Evolutionary conservation across 2,113 vertebrate species (phyloP), one percentile per base, ranked within the genome.

Genomic region (Excalfactoria chinensis): DNA sequence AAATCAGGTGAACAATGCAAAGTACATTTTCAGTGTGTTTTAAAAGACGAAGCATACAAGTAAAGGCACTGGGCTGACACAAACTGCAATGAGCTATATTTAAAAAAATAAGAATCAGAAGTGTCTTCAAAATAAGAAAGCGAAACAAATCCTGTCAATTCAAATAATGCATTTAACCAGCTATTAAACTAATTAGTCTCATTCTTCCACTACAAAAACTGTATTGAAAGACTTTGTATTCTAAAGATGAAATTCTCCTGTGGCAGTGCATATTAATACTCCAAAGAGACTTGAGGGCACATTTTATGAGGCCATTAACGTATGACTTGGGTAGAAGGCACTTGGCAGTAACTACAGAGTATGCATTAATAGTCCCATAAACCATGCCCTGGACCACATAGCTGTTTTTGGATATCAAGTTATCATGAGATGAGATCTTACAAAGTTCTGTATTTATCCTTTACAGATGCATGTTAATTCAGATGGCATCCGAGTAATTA

Each of bases 281-380:
- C 63, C 80, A 89, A 95, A 91, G 53, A 86, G 58, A 77, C 63
- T 86, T 56, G 23, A 72, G 60, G 71, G 66, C 72, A 20, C 12
- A 0, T 86, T 95, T 96, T 90, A 93, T 35, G 43, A n/a, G 26
- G 53, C 77, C 18, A 89, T 78, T 95, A 94, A 88, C 77, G 81
- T 68, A 95, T 62, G 35, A 14, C 48, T 80, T 51, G 51, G 53
- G 59, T 63, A 80, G 59, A 88, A 86, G 40, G 49, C 40, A 64
- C 26, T 18, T 91, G 64, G 37, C 80, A 94, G 19, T 80, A 69
- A 63, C 34, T 75, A 40, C 66, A 72, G 30, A 55, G 20, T 35
- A 62, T 2, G 1, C 76, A 89, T 77, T 79, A 96, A 94, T 41
- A 84, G 23, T 53, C 37, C 49, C 0, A 0, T 88, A 94, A 96